Conservation (phyloP, 2,797 vertebrate species). For the Remorina albescens region DNA sequence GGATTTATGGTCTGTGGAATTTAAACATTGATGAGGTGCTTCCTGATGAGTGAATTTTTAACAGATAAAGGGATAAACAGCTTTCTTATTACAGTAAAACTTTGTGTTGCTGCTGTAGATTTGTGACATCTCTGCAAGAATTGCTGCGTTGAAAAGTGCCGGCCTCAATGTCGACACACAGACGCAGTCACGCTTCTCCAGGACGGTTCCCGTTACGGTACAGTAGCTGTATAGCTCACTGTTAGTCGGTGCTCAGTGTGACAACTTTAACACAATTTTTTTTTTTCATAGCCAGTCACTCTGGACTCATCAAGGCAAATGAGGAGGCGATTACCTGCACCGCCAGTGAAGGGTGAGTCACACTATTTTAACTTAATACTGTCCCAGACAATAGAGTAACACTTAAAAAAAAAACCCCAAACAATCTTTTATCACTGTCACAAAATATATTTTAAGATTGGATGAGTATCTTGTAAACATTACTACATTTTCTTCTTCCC, state of each 20-base stretch:
- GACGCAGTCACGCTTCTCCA: slow-evolving; percentile 67
- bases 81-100: not conserved
- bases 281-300: slow-evolving; percentile 69
- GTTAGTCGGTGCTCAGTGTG: not conserved
- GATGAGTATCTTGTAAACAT: not conserved
- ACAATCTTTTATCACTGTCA: too few species aligned
- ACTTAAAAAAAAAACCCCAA: too few species aligned
- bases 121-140: slow-evolving; percentile 83
- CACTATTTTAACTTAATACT: too few species aligned
- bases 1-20: too few species aligned
- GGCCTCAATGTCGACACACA: slow-evolving; percentile 83
- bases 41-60: too few species aligned
- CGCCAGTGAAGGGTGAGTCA: slow-evolving; percentile 74
- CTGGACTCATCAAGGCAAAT: slow-evolving; percentile 79
- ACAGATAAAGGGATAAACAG: too few species aligned
- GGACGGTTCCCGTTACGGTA: slow-evolving; percentile 71
- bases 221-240: not conserved
- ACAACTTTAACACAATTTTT: not conserved
- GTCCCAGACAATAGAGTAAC: too few species aligned
- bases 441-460: not conserved
- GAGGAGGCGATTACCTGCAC: slow-evolving; percentile 80
- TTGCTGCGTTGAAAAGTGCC: slow-evolving; percentile 84
- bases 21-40: too few species aligned
- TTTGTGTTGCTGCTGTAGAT: slow-evolving; percentile 62
- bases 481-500: not conserved